phyloP scores from a whole-genome alignment of 2,888 invertebrate species.

The Esperia sulphurella region DNA sequence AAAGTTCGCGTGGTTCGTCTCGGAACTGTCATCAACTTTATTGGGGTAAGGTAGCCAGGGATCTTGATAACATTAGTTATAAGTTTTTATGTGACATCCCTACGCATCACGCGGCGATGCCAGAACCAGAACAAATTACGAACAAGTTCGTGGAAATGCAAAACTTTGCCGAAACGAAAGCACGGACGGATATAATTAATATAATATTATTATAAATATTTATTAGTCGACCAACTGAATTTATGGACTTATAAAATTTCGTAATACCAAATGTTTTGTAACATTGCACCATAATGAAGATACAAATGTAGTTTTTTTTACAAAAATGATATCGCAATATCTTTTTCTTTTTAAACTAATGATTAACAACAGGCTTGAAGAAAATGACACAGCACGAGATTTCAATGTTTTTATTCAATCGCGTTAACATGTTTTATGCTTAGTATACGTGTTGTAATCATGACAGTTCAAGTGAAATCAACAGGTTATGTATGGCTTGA shows the following conservation, averaged over 20 bases:
- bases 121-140: constrained; percentile 56
- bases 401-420: no score
- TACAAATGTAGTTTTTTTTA: neutral
- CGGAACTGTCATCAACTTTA: no score
- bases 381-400: neutral
- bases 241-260: constrained; percentile 40
- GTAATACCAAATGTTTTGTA: constrained; percentile 26
- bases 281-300: constrained; percentile 30
- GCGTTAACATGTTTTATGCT: no score
- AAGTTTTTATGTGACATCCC: no score
- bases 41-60: no score
- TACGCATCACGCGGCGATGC: constrained; percentile 19
- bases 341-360: neutral
- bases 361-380: neutral
- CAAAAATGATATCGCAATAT: neutral
- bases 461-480: no score
- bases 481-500: no score
- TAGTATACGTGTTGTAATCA: no score
- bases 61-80: no score
- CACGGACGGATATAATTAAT: constrained; percentile 36
- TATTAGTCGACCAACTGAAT: constrained; percentile 37
- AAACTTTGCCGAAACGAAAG: constrained; percentile 46
- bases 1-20: no score
- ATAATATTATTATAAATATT: constrained; percentile 59
- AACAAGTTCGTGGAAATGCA: constrained; percentile 60